Percentiles rank a stretch among this genome's conserved stretches.
Conservation (phyloP, 2,888 invertebrate species). For the Andrena minutula region DNA sequence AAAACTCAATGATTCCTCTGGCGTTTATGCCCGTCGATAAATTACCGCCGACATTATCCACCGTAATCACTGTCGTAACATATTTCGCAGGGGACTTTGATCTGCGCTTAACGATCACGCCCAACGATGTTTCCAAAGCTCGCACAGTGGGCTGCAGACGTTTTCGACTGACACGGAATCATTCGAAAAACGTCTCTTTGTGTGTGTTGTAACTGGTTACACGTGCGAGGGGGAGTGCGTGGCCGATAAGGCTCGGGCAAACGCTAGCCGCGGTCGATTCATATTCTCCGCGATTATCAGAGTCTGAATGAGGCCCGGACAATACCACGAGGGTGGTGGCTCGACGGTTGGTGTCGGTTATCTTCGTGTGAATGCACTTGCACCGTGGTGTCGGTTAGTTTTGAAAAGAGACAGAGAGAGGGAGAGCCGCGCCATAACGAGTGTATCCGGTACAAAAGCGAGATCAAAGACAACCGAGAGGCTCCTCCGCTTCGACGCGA, state of each 20-base stretch:
- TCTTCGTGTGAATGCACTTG: constrained; percentile 71
- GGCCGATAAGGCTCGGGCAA: constrained; percentile 54
- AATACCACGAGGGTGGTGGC: constrained; percentile 40
- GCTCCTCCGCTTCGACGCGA: constrained; percentile 38
- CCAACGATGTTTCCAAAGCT: not conserved
- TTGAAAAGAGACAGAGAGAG: constrained; percentile 52
- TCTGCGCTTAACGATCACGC: not conserved
- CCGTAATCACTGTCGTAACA: constrained; percentile 19
- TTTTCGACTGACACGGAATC: constrained; percentile 1
- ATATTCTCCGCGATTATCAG: constrained; percentile 63
- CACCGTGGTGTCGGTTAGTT: constrained; percentile 43
- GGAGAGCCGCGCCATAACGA: constrained; percentile 68
- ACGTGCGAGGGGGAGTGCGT: constrained; percentile 11
- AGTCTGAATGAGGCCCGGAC: constrained; percentile 58
- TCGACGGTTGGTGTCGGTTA: constrained; percentile 49
- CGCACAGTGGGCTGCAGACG: not conserved
- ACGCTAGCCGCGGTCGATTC: constrained; percentile 52
- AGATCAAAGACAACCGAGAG: constrained; percentile 71
- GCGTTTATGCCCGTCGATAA: constrained; percentile 8
- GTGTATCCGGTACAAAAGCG: constrained; percentile 74
- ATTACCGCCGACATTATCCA: constrained; percentile 16
- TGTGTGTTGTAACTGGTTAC: not conserved
- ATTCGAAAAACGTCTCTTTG: constrained; percentile 13
- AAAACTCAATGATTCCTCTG: constrained; percentile 9
- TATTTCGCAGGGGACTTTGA: constrained; percentile 19